Evolutionary conservation across 2,113 vertebrate genomes (phyloP).

Genomic region (Thamnophis sirtalis): DNA sequence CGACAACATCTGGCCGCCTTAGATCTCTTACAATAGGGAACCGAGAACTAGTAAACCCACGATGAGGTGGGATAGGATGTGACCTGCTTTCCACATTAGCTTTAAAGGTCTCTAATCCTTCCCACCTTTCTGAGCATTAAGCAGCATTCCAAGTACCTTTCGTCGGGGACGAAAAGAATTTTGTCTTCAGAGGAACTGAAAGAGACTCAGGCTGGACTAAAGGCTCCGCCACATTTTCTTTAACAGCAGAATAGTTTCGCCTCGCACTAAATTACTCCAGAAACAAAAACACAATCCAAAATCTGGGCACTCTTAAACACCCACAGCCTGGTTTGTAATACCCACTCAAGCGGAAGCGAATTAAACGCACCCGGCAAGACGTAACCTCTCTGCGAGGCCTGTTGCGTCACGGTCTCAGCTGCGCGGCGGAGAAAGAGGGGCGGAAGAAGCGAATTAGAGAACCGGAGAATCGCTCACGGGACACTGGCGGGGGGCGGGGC

Average conservation of each 20-base stretch:
- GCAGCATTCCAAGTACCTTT: neutral
- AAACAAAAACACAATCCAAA: neutral
- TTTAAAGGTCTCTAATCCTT: neutral
- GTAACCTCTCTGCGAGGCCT: neutral
- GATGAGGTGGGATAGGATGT: neutral
- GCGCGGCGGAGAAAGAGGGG: neutral
- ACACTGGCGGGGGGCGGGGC: neutral
- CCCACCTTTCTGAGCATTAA: neutral
- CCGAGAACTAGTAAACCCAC: neutral
- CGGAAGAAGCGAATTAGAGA: no score
- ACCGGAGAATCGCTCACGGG: neutral
- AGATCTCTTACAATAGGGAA: neutral
- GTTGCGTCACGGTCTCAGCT: neutral
- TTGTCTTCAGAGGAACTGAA: neutral
- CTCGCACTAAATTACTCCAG: neutral
- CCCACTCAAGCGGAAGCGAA: neutral
- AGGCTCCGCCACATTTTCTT: neutral
- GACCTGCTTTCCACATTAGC: neutral
- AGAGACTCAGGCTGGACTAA: no score
- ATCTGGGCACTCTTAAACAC: fast-evolving
- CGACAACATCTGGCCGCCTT: neutral
- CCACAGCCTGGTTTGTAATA: neutral
- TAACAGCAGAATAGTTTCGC: neutral
- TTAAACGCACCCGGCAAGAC: no score
- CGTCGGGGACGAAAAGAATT: neutral